phyloP scores from a whole-genome alignment of 2,797 vertebrate genomes.

The Serranus cabrilla region DNA sequence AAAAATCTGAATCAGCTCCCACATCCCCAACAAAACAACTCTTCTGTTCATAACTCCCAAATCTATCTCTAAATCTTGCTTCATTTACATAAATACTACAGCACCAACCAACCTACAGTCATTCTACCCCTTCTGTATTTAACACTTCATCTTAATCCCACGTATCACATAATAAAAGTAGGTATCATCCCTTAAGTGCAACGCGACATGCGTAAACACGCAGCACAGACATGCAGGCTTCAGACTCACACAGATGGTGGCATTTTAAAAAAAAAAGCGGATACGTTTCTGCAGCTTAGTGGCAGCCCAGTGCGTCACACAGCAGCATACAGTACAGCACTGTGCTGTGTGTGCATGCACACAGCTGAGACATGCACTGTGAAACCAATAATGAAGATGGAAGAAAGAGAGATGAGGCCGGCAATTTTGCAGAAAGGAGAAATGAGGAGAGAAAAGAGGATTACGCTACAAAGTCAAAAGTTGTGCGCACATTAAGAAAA shows the following conservation, averaged over 20 bases:
- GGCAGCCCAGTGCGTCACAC: constrained; percentile 34
- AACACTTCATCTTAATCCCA: constrained; percentile 27
- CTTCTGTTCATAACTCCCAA: background rate
- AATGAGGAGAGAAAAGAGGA: constrained; percentile 69
- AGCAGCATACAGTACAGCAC: constrained; percentile 17
- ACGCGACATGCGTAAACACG: constrained; percentile 8
- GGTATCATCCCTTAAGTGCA: constrained; percentile 46
- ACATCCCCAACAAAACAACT: background rate
- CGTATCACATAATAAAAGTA: constrained; percentile 40
- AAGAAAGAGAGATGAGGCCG: constrained; percentile 36
- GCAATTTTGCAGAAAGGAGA: constrained; percentile 44
- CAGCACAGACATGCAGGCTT: constrained; percentile 25
- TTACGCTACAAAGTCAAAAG: constrained; percentile 63
- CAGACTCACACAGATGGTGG: constrained; percentile 55
- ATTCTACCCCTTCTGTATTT: constrained; percentile 15
- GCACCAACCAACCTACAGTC: background rate
- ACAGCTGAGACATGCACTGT: constrained; percentile 8
- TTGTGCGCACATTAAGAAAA: constrained; percentile 39
- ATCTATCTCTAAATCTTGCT: background rate
- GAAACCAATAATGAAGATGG: constrained; percentile 38
- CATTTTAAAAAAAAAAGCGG: constrained; percentile 44
- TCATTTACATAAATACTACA: constrained; percentile 9
- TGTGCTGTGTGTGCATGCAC: background rate
- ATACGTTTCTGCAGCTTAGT: constrained; percentile 46
- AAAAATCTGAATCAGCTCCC: background rate